Conservation (phyloP, 2,797 vertebrate species). For the Anas georgica region DNA sequence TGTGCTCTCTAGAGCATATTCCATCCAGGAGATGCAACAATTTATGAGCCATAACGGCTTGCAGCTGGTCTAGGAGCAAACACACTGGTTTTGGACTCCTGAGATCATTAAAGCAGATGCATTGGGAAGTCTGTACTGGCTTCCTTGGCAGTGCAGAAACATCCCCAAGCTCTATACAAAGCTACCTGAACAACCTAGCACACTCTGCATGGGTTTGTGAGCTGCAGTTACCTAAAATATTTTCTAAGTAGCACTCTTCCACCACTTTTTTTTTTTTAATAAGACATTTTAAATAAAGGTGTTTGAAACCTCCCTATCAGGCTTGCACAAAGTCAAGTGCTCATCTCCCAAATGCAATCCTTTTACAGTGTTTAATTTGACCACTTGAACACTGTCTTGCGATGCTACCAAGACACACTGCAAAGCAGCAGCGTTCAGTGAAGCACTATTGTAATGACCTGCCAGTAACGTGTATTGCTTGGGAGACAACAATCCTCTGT, state of each 20-base stretch:
- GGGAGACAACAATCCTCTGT: background rate
- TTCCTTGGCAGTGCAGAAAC: background rate
- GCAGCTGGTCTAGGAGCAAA: background rate
- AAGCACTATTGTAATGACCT: background rate
- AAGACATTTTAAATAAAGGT: background rate
- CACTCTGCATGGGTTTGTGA: background rate
- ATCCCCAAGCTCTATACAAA: background rate
- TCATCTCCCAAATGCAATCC: background rate
- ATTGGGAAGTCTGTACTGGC: background rate
- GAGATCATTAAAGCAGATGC: background rate
- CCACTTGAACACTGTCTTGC: background rate
- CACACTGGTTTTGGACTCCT: background rate
- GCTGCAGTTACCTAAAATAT: background rate
- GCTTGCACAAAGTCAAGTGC: rapidly evolving
- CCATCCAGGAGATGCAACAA: background rate
- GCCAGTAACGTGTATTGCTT: background rate
- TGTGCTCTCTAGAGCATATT: background rate
- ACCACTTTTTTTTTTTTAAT: background rate
- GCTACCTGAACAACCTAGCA: background rate
- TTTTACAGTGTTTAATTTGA: background rate
- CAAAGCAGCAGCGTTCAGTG: background rate
- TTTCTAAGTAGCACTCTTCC: background rate
- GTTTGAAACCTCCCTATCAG: background rate
- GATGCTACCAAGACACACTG: background rate
- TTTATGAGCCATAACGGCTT: rapidly evolving